A percentile compares a stretch with the other conserved stretches of the same genome.
phyloP scores from a whole-genome alignment of 2,113 vertebrate species.

The Caracal caracal region DNA sequence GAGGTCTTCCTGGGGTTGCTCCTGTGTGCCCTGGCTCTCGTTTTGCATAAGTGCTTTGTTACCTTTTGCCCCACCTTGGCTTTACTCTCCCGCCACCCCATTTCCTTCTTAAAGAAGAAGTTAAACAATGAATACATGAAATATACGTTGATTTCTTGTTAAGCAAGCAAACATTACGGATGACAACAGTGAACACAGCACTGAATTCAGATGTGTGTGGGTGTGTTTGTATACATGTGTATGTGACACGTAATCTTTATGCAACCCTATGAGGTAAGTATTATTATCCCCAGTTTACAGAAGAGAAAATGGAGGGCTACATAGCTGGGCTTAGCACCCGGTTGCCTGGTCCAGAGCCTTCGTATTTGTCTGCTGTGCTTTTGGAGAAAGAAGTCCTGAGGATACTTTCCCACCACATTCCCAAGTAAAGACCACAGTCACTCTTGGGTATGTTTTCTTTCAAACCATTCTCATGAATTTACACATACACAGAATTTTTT shows the following conservation, averaged over 20 bases:
- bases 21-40: accelerated
- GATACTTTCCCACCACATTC: neutral
- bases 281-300: neutral
- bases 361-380: neutral
- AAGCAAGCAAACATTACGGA: neutral
- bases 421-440: neutral
- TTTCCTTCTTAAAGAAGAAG: slow-evolving; percentile 22
- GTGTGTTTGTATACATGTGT: neutral
- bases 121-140: neutral
- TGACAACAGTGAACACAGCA: neutral
- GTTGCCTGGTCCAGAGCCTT: neutral
- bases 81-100: neutral
- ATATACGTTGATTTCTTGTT: neutral
- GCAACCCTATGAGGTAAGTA: neutral
- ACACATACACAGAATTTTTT: neutral
- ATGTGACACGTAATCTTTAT: neutral
- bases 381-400: neutral
- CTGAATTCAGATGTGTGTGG: neutral
- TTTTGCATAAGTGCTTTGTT: neutral
- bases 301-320: neutral
- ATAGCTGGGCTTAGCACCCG: neutral
- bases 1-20: neutral
- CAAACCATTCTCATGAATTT: neutral
- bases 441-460: neutral
- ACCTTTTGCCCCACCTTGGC: neutral